These are phyloP conservation scores for Phthorimaea operculella DNA, from an alignment of 1,140 invertebrate species.

Conservation along the genomic window DNA sequence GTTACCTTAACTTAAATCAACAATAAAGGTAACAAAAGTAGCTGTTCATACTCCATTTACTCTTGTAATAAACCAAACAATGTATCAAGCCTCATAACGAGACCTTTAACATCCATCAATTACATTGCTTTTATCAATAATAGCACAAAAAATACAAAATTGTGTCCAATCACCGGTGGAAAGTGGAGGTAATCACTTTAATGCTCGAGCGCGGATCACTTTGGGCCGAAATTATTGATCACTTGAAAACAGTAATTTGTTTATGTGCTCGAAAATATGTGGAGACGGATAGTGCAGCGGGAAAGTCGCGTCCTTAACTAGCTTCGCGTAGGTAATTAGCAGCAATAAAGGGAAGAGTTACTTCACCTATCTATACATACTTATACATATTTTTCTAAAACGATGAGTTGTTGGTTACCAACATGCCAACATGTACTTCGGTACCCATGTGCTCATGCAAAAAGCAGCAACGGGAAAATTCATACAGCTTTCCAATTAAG, in stretches of 20 bases:
- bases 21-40: not conserved
- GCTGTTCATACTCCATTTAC: conserved; percentile 3
- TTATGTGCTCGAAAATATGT: conserved; percentile 19
- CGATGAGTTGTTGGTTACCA: too few species aligned
- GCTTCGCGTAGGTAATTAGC: too few species aligned
- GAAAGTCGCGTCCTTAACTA: too few species aligned
- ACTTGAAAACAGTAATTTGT: conserved; percentile 52
- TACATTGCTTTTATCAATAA: conserved; percentile 52
- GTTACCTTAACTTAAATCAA: too few species aligned
- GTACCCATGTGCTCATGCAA: too few species aligned
- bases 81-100: conserved; percentile 24
- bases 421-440: too few species aligned
- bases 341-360: too few species aligned
- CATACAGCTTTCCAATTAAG: too few species aligned
- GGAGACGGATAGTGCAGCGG: too few species aligned
- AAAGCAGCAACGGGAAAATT: too few species aligned
- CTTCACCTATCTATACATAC: too few species aligned
- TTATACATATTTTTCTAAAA: too few species aligned
- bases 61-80: conserved; percentile 9
- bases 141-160: conserved; percentile 44
- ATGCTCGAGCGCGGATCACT: conserved; percentile 36
- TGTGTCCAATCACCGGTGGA: conserved; percentile 48
- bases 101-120: conserved; percentile 31
- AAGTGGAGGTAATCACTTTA: conserved; percentile 52
- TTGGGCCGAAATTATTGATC: conserved; percentile 41